These are phyloP conservation scores for Bos taurus DNA, from an alignment of 2,113 vertebrate species.

Conservation along the genomic window DNA sequence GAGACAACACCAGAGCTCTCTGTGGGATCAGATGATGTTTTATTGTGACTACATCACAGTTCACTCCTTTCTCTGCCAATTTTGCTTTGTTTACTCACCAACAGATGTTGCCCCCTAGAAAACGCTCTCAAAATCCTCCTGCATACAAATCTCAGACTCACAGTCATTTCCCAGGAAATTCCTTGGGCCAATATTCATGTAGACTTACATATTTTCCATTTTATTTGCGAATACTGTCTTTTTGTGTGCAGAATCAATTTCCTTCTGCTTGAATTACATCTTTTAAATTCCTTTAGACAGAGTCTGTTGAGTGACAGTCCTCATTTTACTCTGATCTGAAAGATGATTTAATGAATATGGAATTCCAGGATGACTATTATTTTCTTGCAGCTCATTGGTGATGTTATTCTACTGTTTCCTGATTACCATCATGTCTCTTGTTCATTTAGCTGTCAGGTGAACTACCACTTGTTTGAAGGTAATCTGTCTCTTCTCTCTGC, in stretches of 20 bases:
- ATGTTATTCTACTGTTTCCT: not conserved
- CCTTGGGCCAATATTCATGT: not conserved
- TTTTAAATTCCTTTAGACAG: not conserved
- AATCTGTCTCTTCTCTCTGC: not conserved
- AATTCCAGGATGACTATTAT: not conserved
- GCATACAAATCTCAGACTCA: not conserved
- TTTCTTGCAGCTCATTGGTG: conserved; percentile 16
- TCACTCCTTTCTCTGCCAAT: not conserved
- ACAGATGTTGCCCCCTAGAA: not conserved
- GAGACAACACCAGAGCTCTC: not conserved
- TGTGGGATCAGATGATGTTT: not conserved
- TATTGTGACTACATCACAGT: not conserved
- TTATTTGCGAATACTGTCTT: conserved; percentile 21
- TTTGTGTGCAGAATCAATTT: not conserved
- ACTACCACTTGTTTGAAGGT: not conserved
- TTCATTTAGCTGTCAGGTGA: not conserved
- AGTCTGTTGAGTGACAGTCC: not conserved
- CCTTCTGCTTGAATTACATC: not conserved
- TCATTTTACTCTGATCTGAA: conserved; percentile 22
- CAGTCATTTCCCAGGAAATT: not conserved
- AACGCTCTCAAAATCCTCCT: not conserved
- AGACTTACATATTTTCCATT: not conserved
- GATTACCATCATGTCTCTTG: not conserved
- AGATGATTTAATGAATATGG: not conserved
- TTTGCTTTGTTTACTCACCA: not conserved